Evolutionary conservation across 2,113 vertebrate genomes (phyloP).

Genomic region (Coryphaenoides rupestris): DNA sequence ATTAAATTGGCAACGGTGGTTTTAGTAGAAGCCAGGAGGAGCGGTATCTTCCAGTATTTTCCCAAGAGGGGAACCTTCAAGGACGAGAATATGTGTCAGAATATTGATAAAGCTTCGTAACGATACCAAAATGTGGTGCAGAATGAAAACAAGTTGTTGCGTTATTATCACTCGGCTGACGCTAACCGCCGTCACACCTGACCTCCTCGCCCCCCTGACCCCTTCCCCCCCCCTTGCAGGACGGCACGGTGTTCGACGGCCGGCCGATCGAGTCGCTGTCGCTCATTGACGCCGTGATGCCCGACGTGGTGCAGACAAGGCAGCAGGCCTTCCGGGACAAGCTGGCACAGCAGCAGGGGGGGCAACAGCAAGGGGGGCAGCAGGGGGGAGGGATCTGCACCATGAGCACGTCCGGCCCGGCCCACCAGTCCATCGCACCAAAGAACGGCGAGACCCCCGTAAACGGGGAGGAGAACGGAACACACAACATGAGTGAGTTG

Average conservation of each 20-base stretch:
- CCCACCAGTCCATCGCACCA: slow-evolving; percentile 76
- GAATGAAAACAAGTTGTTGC: no score
- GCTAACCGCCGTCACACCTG: no score
- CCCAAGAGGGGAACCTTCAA: no score
- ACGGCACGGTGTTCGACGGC: slow-evolving; percentile 95
- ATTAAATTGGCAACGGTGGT: no score
- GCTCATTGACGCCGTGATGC: slow-evolving; percentile 95
- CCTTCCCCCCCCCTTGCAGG: slow-evolving; percentile 58
- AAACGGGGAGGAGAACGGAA: slow-evolving; percentile 92
- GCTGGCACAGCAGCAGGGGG: slow-evolving; percentile 86
- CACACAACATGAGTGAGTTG: slow-evolving; percentile 82
- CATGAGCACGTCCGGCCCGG: slow-evolving; percentile 38
- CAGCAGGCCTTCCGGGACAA: slow-evolving; percentile 94
- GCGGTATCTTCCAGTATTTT: no score
- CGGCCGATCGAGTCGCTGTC: slow-evolving; percentile 94
- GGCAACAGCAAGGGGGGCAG: no score
- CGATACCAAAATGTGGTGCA: no score
- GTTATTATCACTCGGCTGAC: no score
- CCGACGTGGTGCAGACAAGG: slow-evolving; percentile 90
- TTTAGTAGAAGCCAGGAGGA: no score
- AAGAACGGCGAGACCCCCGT: slow-evolving; percentile 88
- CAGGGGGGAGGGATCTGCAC: slow-evolving; percentile 28
- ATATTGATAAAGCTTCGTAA: no score
- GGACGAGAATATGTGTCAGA: no score
- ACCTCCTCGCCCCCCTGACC: no score